Evolutionary conservation across 2,797 vertebrate species (phyloP).

Genomic region (Enteromius radiatus): DNA sequence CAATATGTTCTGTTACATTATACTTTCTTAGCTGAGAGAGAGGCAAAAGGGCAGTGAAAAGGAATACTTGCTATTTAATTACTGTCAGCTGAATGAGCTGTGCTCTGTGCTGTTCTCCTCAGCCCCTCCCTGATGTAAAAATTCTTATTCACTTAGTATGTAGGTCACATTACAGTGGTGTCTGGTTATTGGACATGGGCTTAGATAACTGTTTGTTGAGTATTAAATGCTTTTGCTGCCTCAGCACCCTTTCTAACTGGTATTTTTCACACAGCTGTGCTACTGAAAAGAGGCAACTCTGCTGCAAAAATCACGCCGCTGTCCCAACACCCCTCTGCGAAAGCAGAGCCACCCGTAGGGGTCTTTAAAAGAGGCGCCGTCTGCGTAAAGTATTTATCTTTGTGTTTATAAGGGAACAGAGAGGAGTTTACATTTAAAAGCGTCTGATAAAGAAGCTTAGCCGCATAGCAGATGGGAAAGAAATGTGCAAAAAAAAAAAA

Average conservation of each 20-base stretch:
- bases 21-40: slow-evolving; percentile 67
- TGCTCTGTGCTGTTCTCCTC: slow-evolving; percentile 70
- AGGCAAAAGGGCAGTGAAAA: slow-evolving; percentile 69
- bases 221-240: slow-evolving; percentile 98
- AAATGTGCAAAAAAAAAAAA: slow-evolving; percentile 40
- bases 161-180: slow-evolving; percentile 95
- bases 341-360: slow-evolving; percentile 51
- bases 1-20: slow-evolving; percentile 78
- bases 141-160: slow-evolving; percentile 92
- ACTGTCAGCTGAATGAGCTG: slow-evolving; percentile 81
- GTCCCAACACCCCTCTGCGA: slow-evolving; percentile 59
- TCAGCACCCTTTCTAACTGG: slow-evolving; percentile 96
- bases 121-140: slow-evolving; percentile 76
- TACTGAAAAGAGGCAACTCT: slow-evolving; percentile 90
- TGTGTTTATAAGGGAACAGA: slow-evolving; percentile 49
- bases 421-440: slow-evolving; percentile 53
- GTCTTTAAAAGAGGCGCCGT: slow-evolving; percentile 54
- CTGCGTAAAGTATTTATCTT: slow-evolving; percentile 51
- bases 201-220: slow-evolving; percentile 98
- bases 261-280: slow-evolving; percentile 99
- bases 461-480: slow-evolving; percentile 64
- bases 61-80: slow-evolving; percentile 81
- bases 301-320: slow-evolving; percentile 91
- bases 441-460: slow-evolving; percentile 58
- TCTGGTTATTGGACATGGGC: slow-evolving; percentile 95